Conservation (phyloP, 2,113 vertebrate species). For the Rhagologus leucostigma region DNA sequence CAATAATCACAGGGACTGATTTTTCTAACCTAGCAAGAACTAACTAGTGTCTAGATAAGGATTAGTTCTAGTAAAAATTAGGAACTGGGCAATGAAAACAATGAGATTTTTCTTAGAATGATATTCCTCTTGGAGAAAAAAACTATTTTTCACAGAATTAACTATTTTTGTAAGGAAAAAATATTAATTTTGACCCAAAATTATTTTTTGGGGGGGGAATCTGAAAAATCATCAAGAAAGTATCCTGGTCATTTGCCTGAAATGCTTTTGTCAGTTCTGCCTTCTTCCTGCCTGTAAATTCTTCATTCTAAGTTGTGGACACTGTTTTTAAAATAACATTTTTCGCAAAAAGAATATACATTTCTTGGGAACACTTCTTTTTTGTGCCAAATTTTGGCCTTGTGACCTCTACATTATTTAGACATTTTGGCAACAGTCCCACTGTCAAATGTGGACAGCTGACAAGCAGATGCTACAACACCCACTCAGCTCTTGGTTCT, state of each 20-base stretch:
- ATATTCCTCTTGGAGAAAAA: background rate
- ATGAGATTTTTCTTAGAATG: background rate
- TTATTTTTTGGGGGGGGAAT: rapidly evolving
- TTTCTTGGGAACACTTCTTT: background rate
- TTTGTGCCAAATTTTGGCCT: background rate
- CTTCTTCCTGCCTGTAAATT: background rate
- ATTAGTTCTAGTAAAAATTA: background rate
- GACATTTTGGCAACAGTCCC: background rate
- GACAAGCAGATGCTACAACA: constrained; percentile 5
- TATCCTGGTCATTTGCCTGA: background rate
- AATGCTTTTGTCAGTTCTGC: background rate
- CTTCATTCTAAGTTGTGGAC: background rate
- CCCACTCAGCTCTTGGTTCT: background rate
- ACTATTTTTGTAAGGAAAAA: background rate
- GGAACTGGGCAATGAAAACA: background rate
- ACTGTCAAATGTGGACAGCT: background rate
- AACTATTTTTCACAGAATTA: background rate
- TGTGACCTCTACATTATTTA: background rate
- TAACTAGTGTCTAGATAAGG: background rate
- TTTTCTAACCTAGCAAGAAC: background rate
- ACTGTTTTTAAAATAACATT: background rate
- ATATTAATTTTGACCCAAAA: background rate
- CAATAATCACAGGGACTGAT: background rate
- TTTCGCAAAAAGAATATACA: background rate
- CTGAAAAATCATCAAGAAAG: background rate